Percentiles rank a stretch among this genome's conserved stretches.
Conservation (phyloP, 2,888 invertebrate species). For the Tinea semifulvella region DNA sequence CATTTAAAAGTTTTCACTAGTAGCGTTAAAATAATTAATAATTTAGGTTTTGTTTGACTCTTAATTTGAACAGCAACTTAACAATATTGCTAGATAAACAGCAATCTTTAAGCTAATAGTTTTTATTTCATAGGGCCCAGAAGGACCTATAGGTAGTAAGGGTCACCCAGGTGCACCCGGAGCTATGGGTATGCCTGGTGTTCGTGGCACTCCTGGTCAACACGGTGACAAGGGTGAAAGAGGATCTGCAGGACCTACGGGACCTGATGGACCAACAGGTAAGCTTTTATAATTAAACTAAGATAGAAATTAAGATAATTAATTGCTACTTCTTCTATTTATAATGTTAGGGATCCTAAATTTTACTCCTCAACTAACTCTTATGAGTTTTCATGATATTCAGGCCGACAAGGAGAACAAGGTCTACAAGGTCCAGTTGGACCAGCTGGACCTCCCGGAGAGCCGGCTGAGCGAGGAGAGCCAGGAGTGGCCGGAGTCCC, state of each 20-base stretch:
- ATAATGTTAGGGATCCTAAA: too few relatives aligned
- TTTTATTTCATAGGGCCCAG: slow-evolving; percentile 63
- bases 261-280: slow-evolving; percentile 82
- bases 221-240: slow-evolving; percentile 81
- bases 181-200: slow-evolving; percentile 75
- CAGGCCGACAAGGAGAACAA: slow-evolving; percentile 76
- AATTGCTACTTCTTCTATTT: too few relatives aligned
- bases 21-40: too few relatives aligned
- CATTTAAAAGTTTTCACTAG: too few relatives aligned
- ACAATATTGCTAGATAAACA: not conserved
- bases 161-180: slow-evolving; percentile 77
- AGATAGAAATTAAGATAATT: too few relatives aligned
- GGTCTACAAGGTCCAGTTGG: slow-evolving; percentile 81
- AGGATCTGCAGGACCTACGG: slow-evolving; percentile 72
- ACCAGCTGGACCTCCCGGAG: slow-evolving; percentile 79
- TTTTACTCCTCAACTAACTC: too few relatives aligned
- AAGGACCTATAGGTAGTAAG: slow-evolving; percentile 74
- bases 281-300: slow-evolving; percentile 14
- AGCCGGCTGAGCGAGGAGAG: slow-evolving; percentile 83
- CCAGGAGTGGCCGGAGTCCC: slow-evolving; percentile 75
- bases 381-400: not conserved
- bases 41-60: too few relatives aligned
- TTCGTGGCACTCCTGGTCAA: slow-evolving; percentile 71
- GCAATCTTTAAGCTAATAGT: not conserved
- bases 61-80: too few relatives aligned